A percentile compares a stretch with the other conserved stretches of the same genome.
phyloP scores from a whole-genome alignment of 2,113 vertebrate species.

The Apistogramma diplotaenia region DNA sequence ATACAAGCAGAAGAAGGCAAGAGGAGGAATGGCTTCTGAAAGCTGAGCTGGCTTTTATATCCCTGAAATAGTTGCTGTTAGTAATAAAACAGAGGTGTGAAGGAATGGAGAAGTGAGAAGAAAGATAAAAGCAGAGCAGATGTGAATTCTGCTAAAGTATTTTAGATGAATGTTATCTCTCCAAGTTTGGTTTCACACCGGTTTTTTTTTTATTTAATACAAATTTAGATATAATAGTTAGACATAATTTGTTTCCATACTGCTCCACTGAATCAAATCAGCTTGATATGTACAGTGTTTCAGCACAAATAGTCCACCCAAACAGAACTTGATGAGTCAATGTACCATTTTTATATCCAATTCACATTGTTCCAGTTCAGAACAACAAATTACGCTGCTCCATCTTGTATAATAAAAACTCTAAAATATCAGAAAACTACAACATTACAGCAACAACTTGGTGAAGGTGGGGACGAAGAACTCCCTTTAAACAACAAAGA shows the following conservation, averaged over 20 bases:
- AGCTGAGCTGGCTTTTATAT: not conserved
- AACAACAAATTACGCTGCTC: not conserved
- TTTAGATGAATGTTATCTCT: accelerated
- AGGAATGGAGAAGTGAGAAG: not conserved
- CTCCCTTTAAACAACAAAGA: not conserved
- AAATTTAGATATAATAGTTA: not conserved
- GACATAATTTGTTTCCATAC: accelerated
- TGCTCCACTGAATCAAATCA: not conserved
- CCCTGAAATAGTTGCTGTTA: not conserved
- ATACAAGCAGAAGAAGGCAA: no score
- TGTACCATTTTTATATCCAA: not conserved
- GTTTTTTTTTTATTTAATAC: not conserved
- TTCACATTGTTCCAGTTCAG: not conserved
- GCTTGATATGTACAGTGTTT: accelerated
- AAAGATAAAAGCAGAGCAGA: not conserved
- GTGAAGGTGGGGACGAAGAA: not conserved
- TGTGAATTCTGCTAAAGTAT: not conserved
- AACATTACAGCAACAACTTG: not conserved
- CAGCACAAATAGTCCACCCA: not conserved
- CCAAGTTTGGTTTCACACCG: not conserved
- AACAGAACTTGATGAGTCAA: not conserved
- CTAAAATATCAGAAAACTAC: not conserved
- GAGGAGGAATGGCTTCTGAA: not conserved
- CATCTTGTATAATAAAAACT: no score
- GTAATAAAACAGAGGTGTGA: not conserved